Conservation (phyloP, 2,113 vertebrate genomes). For the Fulmarus glacialis region DNA sequence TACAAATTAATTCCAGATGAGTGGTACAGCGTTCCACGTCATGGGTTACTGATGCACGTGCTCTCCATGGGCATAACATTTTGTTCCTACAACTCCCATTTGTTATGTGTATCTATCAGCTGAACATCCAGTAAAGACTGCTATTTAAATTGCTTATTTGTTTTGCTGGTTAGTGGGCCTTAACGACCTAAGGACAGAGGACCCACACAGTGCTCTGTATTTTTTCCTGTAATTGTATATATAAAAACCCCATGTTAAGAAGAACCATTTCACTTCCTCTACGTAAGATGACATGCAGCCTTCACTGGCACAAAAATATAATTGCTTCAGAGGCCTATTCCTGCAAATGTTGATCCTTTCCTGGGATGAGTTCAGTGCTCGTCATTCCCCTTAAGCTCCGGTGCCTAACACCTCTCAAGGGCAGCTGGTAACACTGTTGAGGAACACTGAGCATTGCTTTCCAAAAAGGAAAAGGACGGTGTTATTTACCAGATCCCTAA, state of each 20-base stretch:
- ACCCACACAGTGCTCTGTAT: neutral
- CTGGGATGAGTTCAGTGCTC: neutral
- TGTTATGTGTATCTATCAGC: neutral
- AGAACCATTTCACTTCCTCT: neutral
- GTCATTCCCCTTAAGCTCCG: neutral
- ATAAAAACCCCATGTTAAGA: neutral
- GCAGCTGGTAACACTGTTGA: neutral
- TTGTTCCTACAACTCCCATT: neutral
- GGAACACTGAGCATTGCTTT: neutral
- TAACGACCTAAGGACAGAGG: neutral
- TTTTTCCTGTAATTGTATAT: neutral
- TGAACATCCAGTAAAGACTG: neutral
- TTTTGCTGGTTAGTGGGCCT: neutral
- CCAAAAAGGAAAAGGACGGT: neutral
- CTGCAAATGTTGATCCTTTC: neutral
- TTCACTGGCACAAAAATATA: neutral
- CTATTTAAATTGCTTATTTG: neutral
- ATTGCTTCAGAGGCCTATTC: neutral
- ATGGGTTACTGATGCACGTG: fast-evolving
- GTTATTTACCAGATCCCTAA: neutral
- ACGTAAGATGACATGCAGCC: neutral
- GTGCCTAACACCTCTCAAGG: neutral
- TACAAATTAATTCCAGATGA: neutral
- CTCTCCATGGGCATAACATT: neutral
- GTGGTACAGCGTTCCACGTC: neutral